Percentiles rank a stretch among this genome's conserved stretches.
These are phyloP conservation scores for Lapara coniferarum DNA, from an alignment of 2,888 invertebrate genomes.

Conservation along the genomic window DNA sequence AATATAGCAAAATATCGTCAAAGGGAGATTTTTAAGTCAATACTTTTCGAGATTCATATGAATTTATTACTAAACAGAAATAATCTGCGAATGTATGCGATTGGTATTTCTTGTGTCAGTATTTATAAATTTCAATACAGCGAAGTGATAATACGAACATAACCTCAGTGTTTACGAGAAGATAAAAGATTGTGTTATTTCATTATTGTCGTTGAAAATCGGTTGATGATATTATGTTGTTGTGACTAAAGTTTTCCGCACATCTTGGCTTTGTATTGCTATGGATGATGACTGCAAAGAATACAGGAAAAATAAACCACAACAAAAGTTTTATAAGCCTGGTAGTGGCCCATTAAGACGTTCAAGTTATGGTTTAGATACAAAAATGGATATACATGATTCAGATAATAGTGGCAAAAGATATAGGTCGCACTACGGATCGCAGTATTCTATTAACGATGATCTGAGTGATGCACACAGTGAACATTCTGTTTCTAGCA, in stretches of 20 bases:
- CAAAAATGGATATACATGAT: constrained; percentile 78
- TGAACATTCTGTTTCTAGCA: constrained; percentile 53
- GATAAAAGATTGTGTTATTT: constrained; percentile 42
- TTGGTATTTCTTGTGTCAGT: constrained; percentile 3
- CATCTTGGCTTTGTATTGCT: constrained; percentile 61
- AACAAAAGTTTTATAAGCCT: constrained; percentile 88
- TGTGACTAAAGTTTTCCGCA: constrained; percentile 52
- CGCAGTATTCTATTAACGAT: constrained; percentile 70
- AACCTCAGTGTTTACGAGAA: constrained; percentile 60
- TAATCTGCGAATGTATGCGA: constrained; percentile 11
- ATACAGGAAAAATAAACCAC: constrained; percentile 86
- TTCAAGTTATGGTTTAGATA: constrained; percentile 84
- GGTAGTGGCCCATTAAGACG: constrained; percentile 90
- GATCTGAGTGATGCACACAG: constrained; percentile 55
- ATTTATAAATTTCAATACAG: constrained; percentile 34
- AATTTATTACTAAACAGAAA: background rate
- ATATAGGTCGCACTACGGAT: constrained; percentile 66
- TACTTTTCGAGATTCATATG: background rate
- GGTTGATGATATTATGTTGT: constrained; percentile 44
- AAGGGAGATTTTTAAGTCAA: constrained; percentile 15
- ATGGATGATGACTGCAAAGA: constrained; percentile 84
- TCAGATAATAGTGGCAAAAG: constrained; percentile 61
- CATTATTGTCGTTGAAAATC: constrained; percentile 34
- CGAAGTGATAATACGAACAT: constrained; percentile 57
- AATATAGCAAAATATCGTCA: constrained; percentile 1